Conservation (phyloP, 2,797 vertebrate species). For the Rhynchonycteris naso region DNA sequence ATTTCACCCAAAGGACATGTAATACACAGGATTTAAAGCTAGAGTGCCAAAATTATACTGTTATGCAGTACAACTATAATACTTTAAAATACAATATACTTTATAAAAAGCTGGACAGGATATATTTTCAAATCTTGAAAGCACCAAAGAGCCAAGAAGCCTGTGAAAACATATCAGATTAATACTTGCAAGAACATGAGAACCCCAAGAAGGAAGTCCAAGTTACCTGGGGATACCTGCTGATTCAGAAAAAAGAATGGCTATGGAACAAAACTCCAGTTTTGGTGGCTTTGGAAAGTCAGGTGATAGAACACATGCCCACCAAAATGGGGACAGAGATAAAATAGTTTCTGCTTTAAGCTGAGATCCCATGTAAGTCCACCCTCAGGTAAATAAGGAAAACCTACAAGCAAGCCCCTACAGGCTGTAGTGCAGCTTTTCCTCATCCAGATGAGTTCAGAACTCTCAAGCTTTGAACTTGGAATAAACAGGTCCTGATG, state of each 20-base stretch:
- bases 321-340: background rate
- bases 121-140: constrained; percentile 29
- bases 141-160: background rate
- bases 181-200: background rate
- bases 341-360: background rate
- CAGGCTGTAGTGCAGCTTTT: background rate
- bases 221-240: background rate
- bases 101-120: background rate
- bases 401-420: background rate
- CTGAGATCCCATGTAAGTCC: background rate
- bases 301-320: background rate
- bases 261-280: background rate
- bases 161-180: constrained; percentile 6
- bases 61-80: background rate
- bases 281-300: background rate
- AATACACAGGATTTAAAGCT: constrained; percentile 33
- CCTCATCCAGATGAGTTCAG: background rate
- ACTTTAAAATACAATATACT: background rate
- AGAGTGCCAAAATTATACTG: constrained; percentile 20
- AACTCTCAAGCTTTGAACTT: background rate
- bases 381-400: background rate
- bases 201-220: background rate
- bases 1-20: constrained; percentile 14
- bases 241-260: background rate
- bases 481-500: background rate